Evolutionary conservation across 2,888 invertebrate species (phyloP), one percentile per base, ranked within the genome.

Genomic region (Perizoma affinitatum): DNA sequence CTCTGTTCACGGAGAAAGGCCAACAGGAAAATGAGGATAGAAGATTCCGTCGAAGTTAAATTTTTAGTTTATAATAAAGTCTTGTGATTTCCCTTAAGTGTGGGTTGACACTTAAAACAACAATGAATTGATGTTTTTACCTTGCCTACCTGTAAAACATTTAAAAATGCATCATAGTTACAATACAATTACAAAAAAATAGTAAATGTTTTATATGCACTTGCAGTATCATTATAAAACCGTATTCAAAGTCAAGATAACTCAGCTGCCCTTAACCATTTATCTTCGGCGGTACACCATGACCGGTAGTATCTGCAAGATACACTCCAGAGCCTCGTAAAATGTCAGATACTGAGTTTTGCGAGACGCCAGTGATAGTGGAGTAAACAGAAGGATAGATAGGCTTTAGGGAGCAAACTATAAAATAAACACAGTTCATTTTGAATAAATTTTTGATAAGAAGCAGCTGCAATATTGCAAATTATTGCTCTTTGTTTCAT

Each of bases 281-380:
- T 62, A 62, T 62, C 61, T 56, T 35, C 36, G 43, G 57, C 40
- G 50, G 53, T 35, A 45, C 58, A 10, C 45, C 57, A 71, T 81
- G 83, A 81, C 82, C 80, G 82, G 78, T 76, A 73, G 70, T 59
- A 69, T 66, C 69, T 61, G 61, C 60, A 60, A 68, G 67, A 67
- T 61, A 72, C 68, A 65, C 44, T 40, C 36, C 45, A 46, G 57
- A 67, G 61, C 78, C 73, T 83, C 83, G 83, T 83, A 83, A 83
- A 83, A 68, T 75, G 81, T 75, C 79, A 75, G 83, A 83, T 83
- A 83, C 77, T 63, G 67, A 63, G 76, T 74, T 74, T 58, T 62
- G 58, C 58, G 8, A 50, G 62, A 58, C 62, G 58, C 47, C 62
- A 62, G 43, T 51, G 54, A 62, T 58, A 58, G 44, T 35, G 58